Evolutionary conservation across 2,113 vertebrate species (phyloP), one percentile per base, ranked within the genome.

Genomic region (Pelusios castaneus): DNA sequence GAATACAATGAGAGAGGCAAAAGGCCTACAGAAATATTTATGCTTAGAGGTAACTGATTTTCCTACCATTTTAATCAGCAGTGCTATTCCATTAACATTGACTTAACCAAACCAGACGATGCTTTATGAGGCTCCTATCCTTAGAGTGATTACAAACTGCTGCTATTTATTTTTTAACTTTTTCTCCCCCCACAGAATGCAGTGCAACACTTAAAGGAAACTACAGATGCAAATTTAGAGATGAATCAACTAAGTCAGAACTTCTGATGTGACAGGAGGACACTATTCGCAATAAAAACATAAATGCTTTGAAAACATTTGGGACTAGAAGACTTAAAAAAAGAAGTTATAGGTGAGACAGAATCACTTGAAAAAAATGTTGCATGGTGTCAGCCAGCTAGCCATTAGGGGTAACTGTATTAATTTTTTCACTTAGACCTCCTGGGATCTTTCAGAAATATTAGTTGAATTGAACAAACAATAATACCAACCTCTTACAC

Each of bases 31-130:
- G 24, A 45, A 81, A 70, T 80, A 81, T 80, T 55, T 55, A 45
- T 67, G 52, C 45, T 96, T 21, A 56, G 11, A 85, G 56, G 87
- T 22, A 88, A 17, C 73, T 87, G 55, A 82, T 95, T 89, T 92
- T 85, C 58, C 85, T 87, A 24, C 80, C 79, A 45, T 10, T 95
- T 93, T 96, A 95, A 96, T 96, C 89, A 93, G 54, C 93, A 91
- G 83, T 80, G 90, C 94, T 95, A 80, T 94, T 96, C 93, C 89
- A 95, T 95, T 95, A 96, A 81, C 84, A 82, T 22, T 89, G 94
- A 96, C 75, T 95, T 97, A 95, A 97, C 73, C 93, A 97, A 89
- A 95, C 31, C 89, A 97, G 97, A 95, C 91, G 94, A 93, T 55
- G 80, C 81, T 94, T 91, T 89, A 75, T 0, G 2, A 73, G 95